Conservation (phyloP, 2,888 invertebrate species). For the Parthenolecanium corni region DNA sequence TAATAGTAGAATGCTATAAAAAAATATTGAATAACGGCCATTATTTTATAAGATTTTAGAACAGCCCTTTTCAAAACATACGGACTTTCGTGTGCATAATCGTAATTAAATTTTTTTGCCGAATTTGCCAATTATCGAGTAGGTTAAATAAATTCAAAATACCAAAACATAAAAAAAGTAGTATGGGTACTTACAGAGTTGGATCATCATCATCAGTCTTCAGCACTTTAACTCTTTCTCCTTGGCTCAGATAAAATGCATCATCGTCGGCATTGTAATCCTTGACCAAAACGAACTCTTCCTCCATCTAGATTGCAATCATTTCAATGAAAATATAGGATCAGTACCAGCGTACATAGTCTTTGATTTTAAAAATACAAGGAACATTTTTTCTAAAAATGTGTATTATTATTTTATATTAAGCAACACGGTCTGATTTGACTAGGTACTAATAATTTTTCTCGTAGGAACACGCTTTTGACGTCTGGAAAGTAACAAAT, state of each 20-base stretch:
- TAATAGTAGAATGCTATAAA: too few relatives aligned
- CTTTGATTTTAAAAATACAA: neutral
- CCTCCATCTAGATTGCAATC: constrained; percentile 32
- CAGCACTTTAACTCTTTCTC: constrained; percentile 34
- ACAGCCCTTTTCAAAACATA: too few relatives aligned
- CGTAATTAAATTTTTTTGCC: too few relatives aligned
- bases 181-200: constrained; percentile 31
- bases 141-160: too few relatives aligned
- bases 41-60: too few relatives aligned
- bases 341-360: neutral
- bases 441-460: neutral
- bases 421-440: neutral
- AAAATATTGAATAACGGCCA: too few relatives aligned
- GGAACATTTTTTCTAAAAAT: neutral
- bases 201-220: constrained; percentile 33
- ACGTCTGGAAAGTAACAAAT: neutral
- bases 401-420: neutral
- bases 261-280: constrained; percentile 30
- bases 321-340: neutral
- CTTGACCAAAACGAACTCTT: constrained; percentile 30
- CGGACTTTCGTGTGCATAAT: too few relatives aligned
- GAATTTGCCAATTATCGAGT: too few relatives aligned
- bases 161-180: too few relatives aligned
- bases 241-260: constrained; percentile 29
- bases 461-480: neutral